Base-by-base conservation (phyloP, 2,888 invertebrate species). In the Melanargia galathea region DNA sequence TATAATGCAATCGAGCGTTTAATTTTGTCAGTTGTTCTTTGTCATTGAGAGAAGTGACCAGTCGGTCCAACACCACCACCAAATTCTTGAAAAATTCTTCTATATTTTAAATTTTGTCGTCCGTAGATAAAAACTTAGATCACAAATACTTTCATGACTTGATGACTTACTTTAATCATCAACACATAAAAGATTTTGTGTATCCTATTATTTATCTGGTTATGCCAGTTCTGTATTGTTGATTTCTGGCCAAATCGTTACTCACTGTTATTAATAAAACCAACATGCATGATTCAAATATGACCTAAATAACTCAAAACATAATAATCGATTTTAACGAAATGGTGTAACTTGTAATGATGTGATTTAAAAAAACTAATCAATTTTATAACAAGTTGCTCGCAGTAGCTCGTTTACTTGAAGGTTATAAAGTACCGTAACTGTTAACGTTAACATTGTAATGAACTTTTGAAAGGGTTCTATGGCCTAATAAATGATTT, bases 181-280 rank as follows among this genome's bases (percentile, higher is more conserved):
- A n/a, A n/a, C n/a, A n/a, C n/a, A n/a, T n/a, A n/a, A n/a, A n/a
- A n/a, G n/a, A n/a, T n/a, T n/a, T n/a, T n/a, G n/a, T n/a, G n/a
- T n/a, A n/a, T n/a, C n/a, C n/a, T n/a, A n/a, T n/a, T n/a, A n/a
- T 40, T 20, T 35, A 52, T 22, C 22, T 33, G 8, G 18, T 26
- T 26, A 8, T 56, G 45, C 57, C 46, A 57, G 33, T n/a, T n/a
- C n/a, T n/a, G n/a, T 57, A 30, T 57, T 57, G 33, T 57, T 57
- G 43, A 45, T 45, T 45, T 38, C 40, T 16, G 55, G 55, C 55
- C 57, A 57, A 46, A 33, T 13, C 16, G 8, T 57, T 57, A 45
- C 33, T 57, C 57, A 46, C 18, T 16, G 13, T 45, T 57, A 46
- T 56, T 56, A 45, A 20, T 33, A 46, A 45, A 57, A 13, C 10